Evolutionary conservation across 2,888 invertebrate species (phyloP), one percentile per base, ranked within the genome.

Genomic region (Cryptosula pallasiana): DNA sequence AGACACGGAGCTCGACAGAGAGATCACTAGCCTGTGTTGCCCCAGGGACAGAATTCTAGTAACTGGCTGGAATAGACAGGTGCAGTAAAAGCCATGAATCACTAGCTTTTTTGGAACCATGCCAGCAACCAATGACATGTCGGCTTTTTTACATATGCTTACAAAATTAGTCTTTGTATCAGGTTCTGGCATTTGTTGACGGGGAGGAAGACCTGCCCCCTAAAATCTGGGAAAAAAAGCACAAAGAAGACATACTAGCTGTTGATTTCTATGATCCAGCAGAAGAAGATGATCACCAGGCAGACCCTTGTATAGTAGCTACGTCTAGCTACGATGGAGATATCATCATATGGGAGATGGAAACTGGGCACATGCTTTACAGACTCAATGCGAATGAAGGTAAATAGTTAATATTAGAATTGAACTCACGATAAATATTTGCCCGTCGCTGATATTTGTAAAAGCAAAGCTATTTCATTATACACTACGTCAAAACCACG

Each of bases 261-360:
- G 90, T 90, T 55, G 88, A 88, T 0, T 87, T 89, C 71, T 73
- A 79, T 27, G 74, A 76, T 25, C 74, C 73, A n/a, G 35, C 75
- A 29, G 70, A 70, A 5, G 36, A 36, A 16, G 35, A 35, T 35
- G 35, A 71, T 69, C 63, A 63, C 34, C 63, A 63, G 34, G 63
- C 63, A 13, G 55, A 71, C 55, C 80, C 80, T n/a, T 78, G 77
- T 69, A 76, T 81, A 35, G 77, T 83, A 2, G 81, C 79, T 1
- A 80, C 93, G 0, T 88, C 89, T 75, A 90, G 90, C 16, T 91
- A 91, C 82, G 90, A 90, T 77, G 93, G 93, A 0, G 91, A 92
- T 83, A 87, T 94, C 69, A 86, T 93, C 32, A 87, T 94, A 76
- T 93, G 93, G 93, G 89, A 90, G 76, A 85, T 92, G 72, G 92